Conservation (phyloP, 2,113 vertebrate genomes). For the Spea bombifrons region DNA sequence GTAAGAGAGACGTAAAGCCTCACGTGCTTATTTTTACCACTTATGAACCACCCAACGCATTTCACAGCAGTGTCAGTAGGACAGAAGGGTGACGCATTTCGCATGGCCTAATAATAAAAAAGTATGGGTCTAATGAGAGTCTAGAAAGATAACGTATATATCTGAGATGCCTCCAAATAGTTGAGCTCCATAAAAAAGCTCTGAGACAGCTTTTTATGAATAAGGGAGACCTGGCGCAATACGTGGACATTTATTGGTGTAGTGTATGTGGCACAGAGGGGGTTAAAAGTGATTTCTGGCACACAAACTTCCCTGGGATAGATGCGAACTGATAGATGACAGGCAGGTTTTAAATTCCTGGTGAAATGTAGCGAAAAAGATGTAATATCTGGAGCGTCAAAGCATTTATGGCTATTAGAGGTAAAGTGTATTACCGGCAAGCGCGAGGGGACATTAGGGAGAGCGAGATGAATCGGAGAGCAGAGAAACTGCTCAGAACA, state of each 20-base stretch:
- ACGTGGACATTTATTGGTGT: no score
- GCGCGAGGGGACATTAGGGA: slow-evolving; percentile 33
- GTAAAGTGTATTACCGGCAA: slow-evolving; percentile 26
- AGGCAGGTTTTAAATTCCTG: slow-evolving; percentile 27
- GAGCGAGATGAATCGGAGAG: slow-evolving; percentile 32
- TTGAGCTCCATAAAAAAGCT: no score
- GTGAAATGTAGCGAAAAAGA: slow-evolving; percentile 44
- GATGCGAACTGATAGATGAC: slow-evolving; percentile 18
- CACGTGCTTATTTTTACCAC: background rate
- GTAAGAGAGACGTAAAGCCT: slow-evolving; percentile 41
- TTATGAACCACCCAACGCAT: no score
- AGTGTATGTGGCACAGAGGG: background rate
- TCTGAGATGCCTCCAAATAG: no score
- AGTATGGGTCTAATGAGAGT: no score
- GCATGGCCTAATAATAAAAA: no score
- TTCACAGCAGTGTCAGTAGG: no score
- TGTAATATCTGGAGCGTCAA: slow-evolving; percentile 37
- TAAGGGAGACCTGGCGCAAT: no score
- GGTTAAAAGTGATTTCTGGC: background rate
- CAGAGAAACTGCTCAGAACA: slow-evolving; percentile 33
- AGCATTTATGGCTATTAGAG: slow-evolving; percentile 44
- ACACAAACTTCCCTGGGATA: slow-evolving; percentile 8
- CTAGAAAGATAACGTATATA: no score
- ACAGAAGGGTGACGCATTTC: no score
- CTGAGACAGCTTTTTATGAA: no score